Percentiles rank a stretch among this genome's conserved stretches.
Evolutionary conservation across 2,888 invertebrate species (phyloP).

Genomic region (Gymnoscelis rufifasciata): DNA sequence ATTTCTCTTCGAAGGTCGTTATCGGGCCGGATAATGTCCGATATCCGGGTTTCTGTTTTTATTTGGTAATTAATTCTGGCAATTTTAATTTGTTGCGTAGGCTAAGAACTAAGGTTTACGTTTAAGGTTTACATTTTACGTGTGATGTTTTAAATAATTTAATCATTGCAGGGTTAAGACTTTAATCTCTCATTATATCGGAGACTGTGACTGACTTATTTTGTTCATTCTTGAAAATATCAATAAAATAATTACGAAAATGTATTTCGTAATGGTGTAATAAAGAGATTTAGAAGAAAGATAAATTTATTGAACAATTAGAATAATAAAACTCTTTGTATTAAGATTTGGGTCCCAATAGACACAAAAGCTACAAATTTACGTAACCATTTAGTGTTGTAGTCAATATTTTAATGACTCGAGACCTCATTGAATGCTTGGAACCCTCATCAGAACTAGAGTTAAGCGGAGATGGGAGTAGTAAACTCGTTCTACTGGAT

Average conservation of each 20-base stretch:
- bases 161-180: too few relatives aligned
- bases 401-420: conserved; percentile 2
- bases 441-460: conserved; percentile 21
- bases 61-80: conserved; percentile 32
- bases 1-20: conserved; percentile 30
- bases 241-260: background rate
- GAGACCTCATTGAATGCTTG: conserved; percentile 7
- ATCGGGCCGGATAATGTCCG: conserved; percentile 29
- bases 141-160: too few relatives aligned
- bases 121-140: conserved; percentile 14
- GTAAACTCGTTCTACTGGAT: conserved; percentile 1
- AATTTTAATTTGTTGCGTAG: conserved; percentile 27
- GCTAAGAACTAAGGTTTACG: conserved; percentile 20
- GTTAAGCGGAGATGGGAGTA: conserved; percentile 24
- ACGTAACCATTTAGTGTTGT: background rate
- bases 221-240: background rate
- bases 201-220: too few relatives aligned
- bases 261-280: too few relatives aligned
- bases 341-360: background rate
- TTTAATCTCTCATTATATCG: too few relatives aligned
- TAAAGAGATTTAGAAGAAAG: too few relatives aligned
- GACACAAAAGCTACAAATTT: background rate
- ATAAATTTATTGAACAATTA: too few relatives aligned
- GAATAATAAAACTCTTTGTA: too few relatives aligned
- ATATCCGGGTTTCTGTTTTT: conserved; percentile 30